A percentile compares a stretch with the other conserved stretches of the same genome.
Evolutionary conservation across 2,888 invertebrate genomes (phyloP).

Genomic region (Chirona hameri): DNA sequence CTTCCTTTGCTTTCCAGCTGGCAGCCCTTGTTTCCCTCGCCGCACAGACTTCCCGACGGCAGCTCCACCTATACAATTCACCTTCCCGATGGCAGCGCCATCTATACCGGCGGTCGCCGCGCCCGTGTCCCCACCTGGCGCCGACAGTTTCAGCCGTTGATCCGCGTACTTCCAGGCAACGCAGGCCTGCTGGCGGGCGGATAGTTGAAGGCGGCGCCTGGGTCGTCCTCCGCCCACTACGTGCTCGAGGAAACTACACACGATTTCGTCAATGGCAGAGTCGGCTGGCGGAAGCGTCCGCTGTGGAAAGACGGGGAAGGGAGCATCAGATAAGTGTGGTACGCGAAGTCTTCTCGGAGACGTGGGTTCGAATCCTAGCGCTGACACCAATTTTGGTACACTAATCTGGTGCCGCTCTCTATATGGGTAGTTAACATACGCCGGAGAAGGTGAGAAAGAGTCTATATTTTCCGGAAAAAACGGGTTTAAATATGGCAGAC

Average conservation of each 20-base stretch:
- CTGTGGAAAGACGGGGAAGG: no score
- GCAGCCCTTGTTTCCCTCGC: background rate
- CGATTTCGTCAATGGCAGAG: slow-evolving; percentile 1
- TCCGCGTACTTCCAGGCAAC: background rate
- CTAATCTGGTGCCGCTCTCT: no score
- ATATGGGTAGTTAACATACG: no score
- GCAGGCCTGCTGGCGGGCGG: background rate
- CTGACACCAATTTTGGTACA: no score
- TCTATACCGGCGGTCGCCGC: background rate
- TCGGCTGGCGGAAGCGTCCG: background rate
- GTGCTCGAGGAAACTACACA: slow-evolving; percentile 1
- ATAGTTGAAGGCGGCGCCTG: background rate
- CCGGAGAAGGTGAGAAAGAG: no score
- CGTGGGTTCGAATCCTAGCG: no score
- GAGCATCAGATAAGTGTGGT: no score
- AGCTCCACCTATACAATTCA: no score
- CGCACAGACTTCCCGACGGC: no score
- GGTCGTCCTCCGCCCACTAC: background rate
- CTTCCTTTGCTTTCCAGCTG: background rate
- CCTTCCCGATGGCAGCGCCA: background rate
- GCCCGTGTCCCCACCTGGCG: background rate
- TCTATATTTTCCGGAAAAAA: no score
- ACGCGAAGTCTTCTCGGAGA: no score
- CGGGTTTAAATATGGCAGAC: no score
- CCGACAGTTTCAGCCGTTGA: background rate